These are phyloP conservation scores for Bergia sp. DNA, from an alignment of 92 coral and sea anemone species.

Conservation along the genomic window DNA sequence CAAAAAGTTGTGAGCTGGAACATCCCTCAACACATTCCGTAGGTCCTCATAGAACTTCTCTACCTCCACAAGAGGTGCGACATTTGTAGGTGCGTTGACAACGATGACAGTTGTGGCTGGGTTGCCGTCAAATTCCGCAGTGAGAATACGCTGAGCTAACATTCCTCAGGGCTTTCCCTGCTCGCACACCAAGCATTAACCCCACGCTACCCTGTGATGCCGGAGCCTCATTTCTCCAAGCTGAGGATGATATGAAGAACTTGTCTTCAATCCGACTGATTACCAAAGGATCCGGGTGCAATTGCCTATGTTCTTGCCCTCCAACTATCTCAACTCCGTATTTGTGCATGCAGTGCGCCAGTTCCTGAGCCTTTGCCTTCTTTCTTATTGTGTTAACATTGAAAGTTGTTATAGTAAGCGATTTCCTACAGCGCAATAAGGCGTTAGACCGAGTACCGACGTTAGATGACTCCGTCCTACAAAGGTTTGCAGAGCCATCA, in stretches of 20 bases:
- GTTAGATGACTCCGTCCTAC: no score
- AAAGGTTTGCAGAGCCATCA: no score
- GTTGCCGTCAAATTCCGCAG: constrained; percentile 4
- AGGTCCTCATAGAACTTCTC: background rate
- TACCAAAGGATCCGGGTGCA: background rate
- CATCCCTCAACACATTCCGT: background rate
- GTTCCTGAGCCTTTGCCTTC: background rate
- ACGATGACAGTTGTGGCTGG: background rate
- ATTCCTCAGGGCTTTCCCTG: background rate
- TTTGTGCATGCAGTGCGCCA: background rate
- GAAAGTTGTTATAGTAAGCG: background rate
- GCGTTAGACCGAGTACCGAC: no score
- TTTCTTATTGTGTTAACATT: constrained; percentile 5
- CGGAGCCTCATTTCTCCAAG: constrained; percentile 13
- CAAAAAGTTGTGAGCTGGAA: constrained; percentile 26
- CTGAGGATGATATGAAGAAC: constrained; percentile 7
- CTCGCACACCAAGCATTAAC: background rate
- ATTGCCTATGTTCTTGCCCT: background rate
- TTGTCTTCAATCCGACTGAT: background rate
- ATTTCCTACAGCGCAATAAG: constrained; percentile 12
- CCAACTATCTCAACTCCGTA: background rate
- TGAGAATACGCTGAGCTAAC: background rate
- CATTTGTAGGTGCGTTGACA: constrained; percentile 13
- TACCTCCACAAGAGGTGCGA: background rate
- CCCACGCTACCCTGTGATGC: background rate